A percentile compares a stretch with the other conserved stretches of the same genome.
These are phyloP conservation scores for Poeciliopsis gracilis DNA, from an alignment of 2,797 vertebrate species.

Conservation along the genomic window DNA sequence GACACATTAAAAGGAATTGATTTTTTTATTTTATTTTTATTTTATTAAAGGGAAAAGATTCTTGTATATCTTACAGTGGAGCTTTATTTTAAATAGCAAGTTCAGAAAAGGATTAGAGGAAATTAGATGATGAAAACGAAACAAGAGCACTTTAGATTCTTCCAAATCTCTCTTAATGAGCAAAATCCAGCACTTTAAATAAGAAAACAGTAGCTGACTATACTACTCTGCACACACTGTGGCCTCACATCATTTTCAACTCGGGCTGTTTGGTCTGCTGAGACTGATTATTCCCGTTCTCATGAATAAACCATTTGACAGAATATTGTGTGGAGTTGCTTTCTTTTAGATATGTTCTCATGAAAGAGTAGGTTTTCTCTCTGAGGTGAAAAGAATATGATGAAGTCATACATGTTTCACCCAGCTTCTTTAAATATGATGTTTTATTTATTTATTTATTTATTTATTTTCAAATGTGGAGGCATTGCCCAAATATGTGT, in stretches of 20 bases:
- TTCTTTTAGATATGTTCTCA: constrained; percentile 16
- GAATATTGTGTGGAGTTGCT: constrained; percentile 24
- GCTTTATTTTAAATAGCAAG: constrained; percentile 31
- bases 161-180: constrained; percentile 46
- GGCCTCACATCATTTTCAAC: constrained; percentile 40
- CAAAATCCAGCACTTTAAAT: constrained; percentile 1
- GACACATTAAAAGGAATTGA: constrained; percentile 27
- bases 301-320: constrained; percentile 50
- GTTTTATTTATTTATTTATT: not conserved
- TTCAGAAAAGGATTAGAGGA: constrained; percentile 51
- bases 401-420: not conserved
- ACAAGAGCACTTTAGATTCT: constrained; percentile 46
- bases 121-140: constrained; percentile 56
- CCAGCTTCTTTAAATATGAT: not conserved
- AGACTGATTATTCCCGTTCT: constrained; percentile 29
- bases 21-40: not conserved
- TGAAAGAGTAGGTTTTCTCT: constrained; percentile 6
- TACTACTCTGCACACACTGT: constrained; percentile 20
- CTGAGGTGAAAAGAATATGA: not conserved
- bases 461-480: not conserved
- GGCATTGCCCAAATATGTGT: not conserved
- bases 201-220: constrained; percentile 24
- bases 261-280: constrained; percentile 45
- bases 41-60: constrained; percentile 18
- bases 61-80: constrained; percentile 14